phyloP scores from a whole-genome alignment of 2,888 invertebrate species.

The Lampropteryx suffumata region DNA sequence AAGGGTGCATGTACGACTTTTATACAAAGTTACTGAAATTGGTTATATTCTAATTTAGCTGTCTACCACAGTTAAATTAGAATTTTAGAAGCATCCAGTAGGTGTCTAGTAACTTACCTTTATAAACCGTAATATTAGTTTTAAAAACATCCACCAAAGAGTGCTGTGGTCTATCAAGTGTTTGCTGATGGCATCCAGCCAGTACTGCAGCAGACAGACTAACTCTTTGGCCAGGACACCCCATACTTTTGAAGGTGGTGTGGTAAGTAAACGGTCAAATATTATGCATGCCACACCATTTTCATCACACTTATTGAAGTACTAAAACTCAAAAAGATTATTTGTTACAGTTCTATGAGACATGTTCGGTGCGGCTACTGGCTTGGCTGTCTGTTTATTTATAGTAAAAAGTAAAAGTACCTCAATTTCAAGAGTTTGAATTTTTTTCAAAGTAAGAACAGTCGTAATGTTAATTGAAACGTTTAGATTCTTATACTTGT shows the following conservation, averaged over 20 bases:
- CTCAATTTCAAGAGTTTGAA: slow-evolving; percentile 61
- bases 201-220: slow-evolving; percentile 55
- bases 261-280: slow-evolving; percentile 49
- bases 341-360: too few species aligned
- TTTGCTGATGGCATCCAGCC: slow-evolving; percentile 61
- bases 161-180: slow-evolving; percentile 51
- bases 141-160: slow-evolving; percentile 65
- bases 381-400: too few species aligned
- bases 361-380: too few species aligned
- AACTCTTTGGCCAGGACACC: slow-evolving; percentile 56
- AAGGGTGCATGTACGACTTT: too few species aligned
- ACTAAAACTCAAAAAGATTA: slow-evolving; percentile 46
- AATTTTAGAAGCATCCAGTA: too few species aligned
- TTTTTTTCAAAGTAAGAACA: slow-evolving; percentile 57
- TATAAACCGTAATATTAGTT: slow-evolving; percentile 51
- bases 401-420: too few species aligned
- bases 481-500: slow-evolving; percentile 42
- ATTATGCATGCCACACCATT: slow-evolving; percentile 60
- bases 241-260: slow-evolving; percentile 62
- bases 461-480: slow-evolving; percentile 57
- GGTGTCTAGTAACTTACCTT: too few species aligned
- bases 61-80: too few species aligned
- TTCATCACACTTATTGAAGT: slow-evolving; percentile 58
- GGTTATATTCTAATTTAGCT: too few species aligned
- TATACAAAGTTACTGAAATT: too few species aligned